Evolutionary conservation across 2,113 vertebrate genomes (phyloP).

Genomic region (Neolamprologus kungweensis): DNA sequence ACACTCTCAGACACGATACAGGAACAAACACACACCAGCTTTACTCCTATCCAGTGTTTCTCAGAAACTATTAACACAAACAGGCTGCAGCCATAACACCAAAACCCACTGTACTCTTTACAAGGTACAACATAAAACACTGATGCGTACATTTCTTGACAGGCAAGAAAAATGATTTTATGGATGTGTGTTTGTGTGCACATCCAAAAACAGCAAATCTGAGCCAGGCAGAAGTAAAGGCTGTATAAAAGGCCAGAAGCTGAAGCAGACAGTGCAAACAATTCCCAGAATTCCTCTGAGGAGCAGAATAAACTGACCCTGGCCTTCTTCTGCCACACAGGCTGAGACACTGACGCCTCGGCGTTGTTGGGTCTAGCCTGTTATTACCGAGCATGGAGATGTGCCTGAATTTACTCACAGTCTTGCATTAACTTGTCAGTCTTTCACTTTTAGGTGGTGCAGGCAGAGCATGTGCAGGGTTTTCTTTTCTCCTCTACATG

Average conservation of each 20-base stretch:
- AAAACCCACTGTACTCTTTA: background rate
- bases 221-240: background rate
- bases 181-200: background rate
- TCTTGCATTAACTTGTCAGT: background rate
- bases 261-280: slow-evolving; percentile 67
- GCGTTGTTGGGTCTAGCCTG: background rate
- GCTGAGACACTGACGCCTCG: slow-evolving; percentile 30
- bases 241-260: background rate
- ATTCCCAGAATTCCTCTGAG: slow-evolving; percentile 64
- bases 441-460: background rate
- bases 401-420: background rate
- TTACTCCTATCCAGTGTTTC: background rate
- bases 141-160: slow-evolving; percentile 25
- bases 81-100: background rate
- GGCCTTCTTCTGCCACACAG: slow-evolving; percentile 34
- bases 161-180: background rate
- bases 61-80: background rate
- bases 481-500: background rate
- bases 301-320: slow-evolving; percentile 49
- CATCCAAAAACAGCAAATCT: slow-evolving; percentile 35
- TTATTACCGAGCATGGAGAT: background rate
- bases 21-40: background rate
- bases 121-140: slow-evolving; percentile 14
- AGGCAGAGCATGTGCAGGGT: background rate
- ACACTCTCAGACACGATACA: background rate